Percentiles rank a stretch among this genome's conserved stretches.
These are phyloP conservation scores for Okamejei kenojei DNA, from an alignment of 2,797 vertebrate species.

Conservation along the genomic window DNA sequence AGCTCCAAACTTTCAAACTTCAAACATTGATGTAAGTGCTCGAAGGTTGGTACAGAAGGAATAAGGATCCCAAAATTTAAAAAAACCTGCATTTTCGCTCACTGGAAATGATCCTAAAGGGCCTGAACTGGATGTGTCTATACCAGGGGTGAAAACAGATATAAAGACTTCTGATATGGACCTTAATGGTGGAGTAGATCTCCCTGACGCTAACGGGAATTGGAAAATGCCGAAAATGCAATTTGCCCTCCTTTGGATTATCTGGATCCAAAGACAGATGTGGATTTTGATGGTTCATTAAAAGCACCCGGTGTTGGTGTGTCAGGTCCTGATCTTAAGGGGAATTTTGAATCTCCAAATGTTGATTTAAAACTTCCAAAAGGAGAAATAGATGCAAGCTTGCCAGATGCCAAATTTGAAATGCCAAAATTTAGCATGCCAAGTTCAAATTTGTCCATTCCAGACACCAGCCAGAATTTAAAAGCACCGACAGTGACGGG, in stretches of 20 bases:
- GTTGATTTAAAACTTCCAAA: slow-evolving; percentile 38
- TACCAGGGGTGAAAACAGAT: slow-evolving; percentile 44
- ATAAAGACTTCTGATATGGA: slow-evolving; percentile 40
- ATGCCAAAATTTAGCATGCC: background rate
- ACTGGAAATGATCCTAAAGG: background rate
- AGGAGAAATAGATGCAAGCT: too few relatives aligned
- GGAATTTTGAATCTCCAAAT: slow-evolving; percentile 42
- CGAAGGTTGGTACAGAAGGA: slow-evolving; percentile 47
- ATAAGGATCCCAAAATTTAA: slow-evolving; percentile 50
- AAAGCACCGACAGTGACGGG: slow-evolving; percentile 36
- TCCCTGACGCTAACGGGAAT: slow-evolving; percentile 19
- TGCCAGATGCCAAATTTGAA: background rate
- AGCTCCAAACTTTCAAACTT: slow-evolving; percentile 45
- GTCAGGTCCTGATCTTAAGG: slow-evolving; percentile 41
- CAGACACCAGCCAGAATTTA: background rate
- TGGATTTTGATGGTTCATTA: slow-evolving; percentile 42
- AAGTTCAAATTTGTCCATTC: background rate
- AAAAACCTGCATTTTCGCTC: slow-evolving; percentile 38
- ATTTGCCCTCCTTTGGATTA: slow-evolving; percentile 26
- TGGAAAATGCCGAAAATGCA: slow-evolving; percentile 30
- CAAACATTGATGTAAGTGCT: slow-evolving; percentile 41
- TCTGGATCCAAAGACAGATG: slow-evolving; percentile 50
- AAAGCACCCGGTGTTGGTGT: slow-evolving; percentile 42
- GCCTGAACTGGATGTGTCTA: slow-evolving; percentile 42
- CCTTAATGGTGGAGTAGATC: background rate